A percentile compares a stretch with the other conserved stretches of the same genome.
phyloP scores from a whole-genome alignment of 2,113 vertebrate species.

The Coregonus clupeaformis region DNA sequence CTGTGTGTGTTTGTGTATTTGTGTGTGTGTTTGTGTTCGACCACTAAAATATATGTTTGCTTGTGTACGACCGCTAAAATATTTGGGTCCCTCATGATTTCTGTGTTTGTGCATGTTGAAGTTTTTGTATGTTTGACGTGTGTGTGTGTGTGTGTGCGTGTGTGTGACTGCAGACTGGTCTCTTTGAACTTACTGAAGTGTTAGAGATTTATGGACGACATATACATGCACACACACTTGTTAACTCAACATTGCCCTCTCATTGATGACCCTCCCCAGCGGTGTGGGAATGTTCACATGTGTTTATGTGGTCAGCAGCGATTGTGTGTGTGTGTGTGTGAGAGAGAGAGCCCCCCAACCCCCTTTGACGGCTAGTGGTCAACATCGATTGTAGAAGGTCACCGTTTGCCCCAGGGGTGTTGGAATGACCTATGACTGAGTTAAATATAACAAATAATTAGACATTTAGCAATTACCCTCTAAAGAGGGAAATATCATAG shows the following conservation, averaged over 20 bases:
- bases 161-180: constrained; percentile 8
- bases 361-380: constrained; percentile 48
- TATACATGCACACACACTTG: neutral
- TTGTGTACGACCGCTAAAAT: neutral
- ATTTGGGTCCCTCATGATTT: neutral
- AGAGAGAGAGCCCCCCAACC: neutral
- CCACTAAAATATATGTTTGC: no score
- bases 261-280: constrained; percentile 23
- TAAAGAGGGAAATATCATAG: constrained; percentile 59
- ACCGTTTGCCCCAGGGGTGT: constrained; percentile 35
- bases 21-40: neutral
- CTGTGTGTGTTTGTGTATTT: neutral
- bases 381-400: constrained; percentile 57
- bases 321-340: constrained; percentile 1
- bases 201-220: constrained; percentile 8
- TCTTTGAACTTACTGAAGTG: constrained; percentile 18
- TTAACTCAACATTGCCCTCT: constrained; percentile 25
- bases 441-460: constrained; percentile 49
- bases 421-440: constrained; percentile 40
- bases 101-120: neutral
- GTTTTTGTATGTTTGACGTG: neutral
- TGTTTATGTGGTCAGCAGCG: constrained; percentile 46
- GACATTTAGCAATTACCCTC: constrained; percentile 52
- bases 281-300: constrained; percentile 46
- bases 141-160: neutral